Evolutionary conservation across 2,888 invertebrate species (phyloP), one percentile per base, ranked within the genome.

Genomic region (Drosophila birchii): DNA sequence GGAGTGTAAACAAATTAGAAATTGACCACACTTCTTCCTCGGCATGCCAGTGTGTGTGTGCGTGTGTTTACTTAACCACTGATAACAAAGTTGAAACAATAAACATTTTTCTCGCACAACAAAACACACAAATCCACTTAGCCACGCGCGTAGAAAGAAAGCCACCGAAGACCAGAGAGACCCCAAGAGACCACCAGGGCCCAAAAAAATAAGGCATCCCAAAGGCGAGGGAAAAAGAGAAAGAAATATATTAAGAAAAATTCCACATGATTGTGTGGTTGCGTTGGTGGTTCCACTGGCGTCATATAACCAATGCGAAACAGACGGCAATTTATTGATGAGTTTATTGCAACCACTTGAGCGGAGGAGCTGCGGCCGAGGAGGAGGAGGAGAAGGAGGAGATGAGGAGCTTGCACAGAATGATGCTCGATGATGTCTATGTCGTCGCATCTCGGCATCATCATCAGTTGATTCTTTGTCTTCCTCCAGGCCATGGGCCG

Each of bases 71-170:
- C 86, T 90, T 81, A 85, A 89, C 71, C 76, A 75, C 85, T 91
- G 91, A 91, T 91, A 91, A 91, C 91, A 91, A 91, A 89, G 91
- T 91, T 91, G 91, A 91, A 91, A 91, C 91, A 91, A 91, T 91
- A 91, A 91, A 91, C 91, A 91, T 90, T 91, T 91, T 90, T 90
- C 87, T 88, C 89, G 85, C 84, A 79, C 88, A 75, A 71, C 78
- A 91, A 86, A 91, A 91, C 91, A 91, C 88, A 91, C 91, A 91
- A 91, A 91, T 91, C 91, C 91, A 91, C 91, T 91, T 91, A 91
- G 90, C 77, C 84, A 63, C 84, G 79, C 87, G 81, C 81, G 66
- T 76, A 64, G 68, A 68, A 80, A 80, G 76, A 82, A 82, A 80
- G 82, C 75, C 72, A 55, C 63, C 62, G 66, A 44, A 73, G 80